Base-by-base conservation (phyloP, 2,888 invertebrate genomes). In the Lochmaea crataegi region DNA sequence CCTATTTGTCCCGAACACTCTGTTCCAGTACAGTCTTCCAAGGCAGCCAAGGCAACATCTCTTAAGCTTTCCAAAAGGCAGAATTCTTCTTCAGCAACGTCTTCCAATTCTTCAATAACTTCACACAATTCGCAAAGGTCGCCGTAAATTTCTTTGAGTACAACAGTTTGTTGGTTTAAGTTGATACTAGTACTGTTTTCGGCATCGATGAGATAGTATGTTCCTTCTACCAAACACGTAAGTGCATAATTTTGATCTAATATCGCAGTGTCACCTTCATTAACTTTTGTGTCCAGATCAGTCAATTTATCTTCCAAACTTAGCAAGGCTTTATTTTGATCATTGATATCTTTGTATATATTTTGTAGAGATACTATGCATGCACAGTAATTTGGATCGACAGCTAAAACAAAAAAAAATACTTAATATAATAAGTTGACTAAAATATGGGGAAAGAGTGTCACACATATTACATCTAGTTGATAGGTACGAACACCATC, bases 21-120 rank as follows among this genome's bases (percentile, higher is more conserved):
- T 1, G 10, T 16, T 12, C 18, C 42, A 18, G 5, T 42, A 42
- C 61, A 63, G 61, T 63, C 61, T 11, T 63, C 18, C 2, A 18
- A 16, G n/a, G 61, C 61, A 6, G 2, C 12, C 12, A 41, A 2
- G 16, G 42, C 61, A 16, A 63, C 42, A 12, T 42, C 18, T 18
- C 18, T 9, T 18, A 63, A 38, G 11, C 16, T 63, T 5, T 16
- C 61, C 16, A 63, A 63, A 42, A 42, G n/a, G 61, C 61, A 63
- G 6, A 16, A 10, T 12, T 63, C 42, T 18, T 11, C 11, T n/a
- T 42, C 61, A 42, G 42, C 42, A 5, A 41, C 16, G 11, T 42
- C 18, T 42, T 63, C 61, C 12, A 63, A 41, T 16, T 16, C 9
- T 18, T 63, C 61, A 16, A 16, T 63, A 18, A 2, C 2, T 18